These are phyloP conservation scores for Camponotus floridanus DNA, from an alignment of 1,140 invertebrate species.

Conservation along the genomic window DNA sequence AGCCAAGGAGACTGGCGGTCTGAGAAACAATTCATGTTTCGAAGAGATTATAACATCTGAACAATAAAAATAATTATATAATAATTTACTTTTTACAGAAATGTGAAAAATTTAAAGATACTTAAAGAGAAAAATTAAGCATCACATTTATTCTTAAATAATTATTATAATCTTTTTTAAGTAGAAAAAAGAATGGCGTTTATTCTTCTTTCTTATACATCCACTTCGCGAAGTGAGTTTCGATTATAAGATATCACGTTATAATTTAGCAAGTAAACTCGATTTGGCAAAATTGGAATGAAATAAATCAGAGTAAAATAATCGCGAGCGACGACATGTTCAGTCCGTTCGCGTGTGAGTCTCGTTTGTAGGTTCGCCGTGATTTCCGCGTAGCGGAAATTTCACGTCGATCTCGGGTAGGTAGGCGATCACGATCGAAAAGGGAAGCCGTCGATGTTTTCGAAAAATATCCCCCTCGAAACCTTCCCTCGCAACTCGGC, in stretches of 20 bases:
- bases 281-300: slow-evolving; percentile 6
- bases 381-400: slow-evolving; percentile 53
- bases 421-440: slow-evolving; percentile 38
- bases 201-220: neutral
- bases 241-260: neutral
- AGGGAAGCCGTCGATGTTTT: neutral
- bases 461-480: neutral
- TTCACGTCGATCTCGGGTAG: slow-evolving; percentile 62
- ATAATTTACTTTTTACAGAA: neutral
- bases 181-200: neutral
- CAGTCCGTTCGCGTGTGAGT: slow-evolving; percentile 55
- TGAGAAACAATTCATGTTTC: slow-evolving; percentile 75
- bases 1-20: slow-evolving; percentile 87
- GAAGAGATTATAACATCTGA: neutral
- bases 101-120: neutral
- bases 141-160: neutral
- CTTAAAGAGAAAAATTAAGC: neutral
- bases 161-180: neutral
- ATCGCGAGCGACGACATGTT: slow-evolving; percentile 59
- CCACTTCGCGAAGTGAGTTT: neutral
- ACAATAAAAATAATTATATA: neutral
- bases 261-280: slow-evolving; percentile 3
- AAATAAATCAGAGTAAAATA: slow-evolving; percentile 40
- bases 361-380: slow-evolving; percentile 65
- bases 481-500: neutral